Conservation (phyloP, 1,140 invertebrate genomes). For the Monomorium pharaonis region DNA sequence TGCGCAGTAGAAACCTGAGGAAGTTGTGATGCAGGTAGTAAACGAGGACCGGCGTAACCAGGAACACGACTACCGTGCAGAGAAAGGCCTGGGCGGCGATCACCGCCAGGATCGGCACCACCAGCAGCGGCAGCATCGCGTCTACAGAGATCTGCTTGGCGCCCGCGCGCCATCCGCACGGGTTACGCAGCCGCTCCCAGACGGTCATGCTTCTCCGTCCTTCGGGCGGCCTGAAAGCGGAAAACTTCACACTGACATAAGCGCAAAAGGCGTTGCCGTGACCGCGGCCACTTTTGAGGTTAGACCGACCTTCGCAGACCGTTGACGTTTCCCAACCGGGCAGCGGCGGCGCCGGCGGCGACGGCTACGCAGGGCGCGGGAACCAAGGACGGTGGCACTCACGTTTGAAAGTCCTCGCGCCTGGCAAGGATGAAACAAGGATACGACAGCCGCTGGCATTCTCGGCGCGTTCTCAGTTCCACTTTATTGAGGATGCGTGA, state of each 20-base stretch:
- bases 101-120: slow-evolving; percentile 87
- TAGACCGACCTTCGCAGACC: slow-evolving; percentile 7
- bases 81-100: slow-evolving; percentile 87
- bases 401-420: no score
- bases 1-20: slow-evolving; percentile 86
- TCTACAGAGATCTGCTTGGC: slow-evolving; percentile 86
- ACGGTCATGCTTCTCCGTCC: slow-evolving; percentile 78
- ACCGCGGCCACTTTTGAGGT: slow-evolving; percentile 24
- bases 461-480: no score
- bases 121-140: slow-evolving; percentile 87
- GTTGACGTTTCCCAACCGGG: background rate
- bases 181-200: slow-evolving; percentile 83
- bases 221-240: background rate
- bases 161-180: slow-evolving; percentile 83
- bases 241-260: slow-evolving; percentile 52
- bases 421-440: no score
- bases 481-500: no score
- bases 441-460: no score
- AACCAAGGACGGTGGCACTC: no score
- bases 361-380: background rate
- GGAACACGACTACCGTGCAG: slow-evolving; percentile 87
- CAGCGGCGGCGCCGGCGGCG: background rate
- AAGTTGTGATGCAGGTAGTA: slow-evolving; percentile 88
- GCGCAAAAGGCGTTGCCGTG: background rate
- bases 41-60: slow-evolving; percentile 87